phyloP scores from a whole-genome alignment of 2,888 invertebrate species.

The Drosophila multiciliata region DNA sequence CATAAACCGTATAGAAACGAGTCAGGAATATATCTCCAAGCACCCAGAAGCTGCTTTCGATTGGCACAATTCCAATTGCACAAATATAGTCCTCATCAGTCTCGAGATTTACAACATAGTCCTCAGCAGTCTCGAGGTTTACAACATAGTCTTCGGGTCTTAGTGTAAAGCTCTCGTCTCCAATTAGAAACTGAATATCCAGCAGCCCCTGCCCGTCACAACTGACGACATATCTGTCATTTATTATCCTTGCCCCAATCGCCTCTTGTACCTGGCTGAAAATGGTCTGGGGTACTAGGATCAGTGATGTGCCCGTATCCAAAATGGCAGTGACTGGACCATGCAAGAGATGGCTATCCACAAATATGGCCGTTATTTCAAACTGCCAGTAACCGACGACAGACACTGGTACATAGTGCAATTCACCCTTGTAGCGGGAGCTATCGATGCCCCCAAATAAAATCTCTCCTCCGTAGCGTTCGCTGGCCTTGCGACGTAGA shows the following conservation, averaged over 20 bases:
- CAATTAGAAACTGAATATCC: slow-evolving; percentile 45
- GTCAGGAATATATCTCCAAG: slow-evolving; percentile 63
- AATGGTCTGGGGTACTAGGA: slow-evolving; percentile 40
- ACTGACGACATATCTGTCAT: slow-evolving; percentile 21
- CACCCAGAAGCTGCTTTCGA: slow-evolving; percentile 51
- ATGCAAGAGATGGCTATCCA: slow-evolving; percentile 12
- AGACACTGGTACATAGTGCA: slow-evolving; percentile 51
- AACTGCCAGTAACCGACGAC: slow-evolving; percentile 49
- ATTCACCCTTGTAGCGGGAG: slow-evolving; percentile 34
- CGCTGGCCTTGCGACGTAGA: slow-evolving; percentile 12
- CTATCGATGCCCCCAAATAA: slow-evolving; percentile 53
- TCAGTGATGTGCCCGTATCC: slow-evolving; percentile 62
- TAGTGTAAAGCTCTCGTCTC: slow-evolving; percentile 21
- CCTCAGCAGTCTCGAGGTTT: not conserved
- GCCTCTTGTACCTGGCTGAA: slow-evolving; percentile 27
- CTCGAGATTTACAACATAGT: slow-evolving; percentile 41
- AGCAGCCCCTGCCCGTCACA: slow-evolving; percentile 30
- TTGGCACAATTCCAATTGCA: slow-evolving; percentile 38
- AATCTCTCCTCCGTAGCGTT: slow-evolving; percentile 54
- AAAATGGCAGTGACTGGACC: slow-evolving; percentile 38
- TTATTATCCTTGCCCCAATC: slow-evolving; percentile 8
- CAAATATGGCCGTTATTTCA: slow-evolving; percentile 32
- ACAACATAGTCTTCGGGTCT: slow-evolving; percentile 47
- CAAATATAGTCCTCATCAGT: slow-evolving; percentile 21
- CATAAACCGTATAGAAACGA: slow-evolving; percentile 61